These are phyloP conservation scores for Paramuricea clavata DNA, from an alignment of 92 coral and sea anemone species.

Conservation along the genomic window DNA sequence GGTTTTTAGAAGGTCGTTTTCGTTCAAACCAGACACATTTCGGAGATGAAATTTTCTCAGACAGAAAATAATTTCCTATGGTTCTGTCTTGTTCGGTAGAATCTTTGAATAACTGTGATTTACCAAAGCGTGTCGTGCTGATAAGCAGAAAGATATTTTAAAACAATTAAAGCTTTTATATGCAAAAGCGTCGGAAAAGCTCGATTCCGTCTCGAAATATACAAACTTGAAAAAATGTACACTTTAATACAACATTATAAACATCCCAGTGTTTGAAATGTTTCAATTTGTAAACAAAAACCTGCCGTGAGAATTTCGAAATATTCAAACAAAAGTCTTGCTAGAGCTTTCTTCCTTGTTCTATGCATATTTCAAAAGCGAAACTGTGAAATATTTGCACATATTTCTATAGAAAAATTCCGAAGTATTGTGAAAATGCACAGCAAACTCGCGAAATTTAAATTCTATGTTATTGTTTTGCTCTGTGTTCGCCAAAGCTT, in stretches of 20 bases:
- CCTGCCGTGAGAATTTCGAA: background rate
- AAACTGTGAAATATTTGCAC: background rate
- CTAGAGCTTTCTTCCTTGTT: background rate
- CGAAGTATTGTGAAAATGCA: background rate
- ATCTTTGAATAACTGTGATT: conserved; percentile 10
- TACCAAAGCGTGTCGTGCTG: background rate
- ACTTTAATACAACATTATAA: background rate
- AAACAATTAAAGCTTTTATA: background rate
- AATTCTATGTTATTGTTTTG: background rate
- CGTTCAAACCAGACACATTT: background rate
- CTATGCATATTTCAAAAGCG: background rate
- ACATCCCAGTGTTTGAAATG: background rate
- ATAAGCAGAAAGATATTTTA: background rate
- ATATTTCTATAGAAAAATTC: background rate
- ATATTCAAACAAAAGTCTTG: background rate
- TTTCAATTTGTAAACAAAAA: conserved; percentile 1
- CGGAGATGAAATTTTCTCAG: background rate
- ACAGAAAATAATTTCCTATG: conserved; percentile 8
- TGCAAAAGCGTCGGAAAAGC: background rate
- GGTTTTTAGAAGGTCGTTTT: background rate
- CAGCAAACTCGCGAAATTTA: background rate
- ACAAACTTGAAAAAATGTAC: background rate
- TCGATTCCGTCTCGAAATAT: background rate
- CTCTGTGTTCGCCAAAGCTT: background rate
- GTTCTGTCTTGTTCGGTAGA: background rate